Base-by-base conservation (phyloP, 2,113 vertebrate species). In the Corythornis vintsioides region DNA sequence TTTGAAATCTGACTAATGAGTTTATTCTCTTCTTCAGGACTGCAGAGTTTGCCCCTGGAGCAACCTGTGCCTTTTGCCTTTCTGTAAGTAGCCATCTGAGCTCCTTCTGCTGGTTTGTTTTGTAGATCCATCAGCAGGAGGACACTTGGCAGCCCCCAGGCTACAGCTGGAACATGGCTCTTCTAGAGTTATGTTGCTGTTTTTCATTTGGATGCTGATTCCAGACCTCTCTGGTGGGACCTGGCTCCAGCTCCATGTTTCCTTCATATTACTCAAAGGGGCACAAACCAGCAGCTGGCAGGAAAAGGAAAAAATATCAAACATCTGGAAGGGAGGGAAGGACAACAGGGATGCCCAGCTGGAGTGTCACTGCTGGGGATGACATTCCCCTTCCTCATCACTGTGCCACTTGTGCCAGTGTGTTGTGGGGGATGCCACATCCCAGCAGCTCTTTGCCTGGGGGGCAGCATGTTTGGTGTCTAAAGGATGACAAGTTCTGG, bases 331-430 rank as follows among this genome's bases (percentile, higher is more conserved):
- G 33, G 55, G 61, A 55, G 25, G 33, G 61, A 48, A 31, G 57
- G 2, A 8, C 1, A 4, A 5, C 3, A 53, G 40, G 47, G 61
- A 42, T 22, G 35, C 2, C 9, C 1, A 13, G 70, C 16, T 22
- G 38, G 57, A 11, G 2, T 18, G 24, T 67, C 52, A 2, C 29
- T 67, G 57, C 12, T 16, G 50, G 33, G 28, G 15, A 59, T 84
- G 31, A 10, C 10, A 13, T 20, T 59, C 61, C n/a, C 40, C 56
- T 61, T 77, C n/a, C 33, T 35, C 57, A 19, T 10, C 33, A 4
- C 26, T 2, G 4, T 35, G 26, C 22, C n/a, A 17, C 21, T 45
- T 6, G 7, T 29, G 38, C 52, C 20, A 14, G 55, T 4, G 42
- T 35, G 13, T 12, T 29, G n/a, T 13, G 21, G 42, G 17, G 50